Evolutionary conservation across 2,797 vertebrate genomes (phyloP), one percentile per base, ranked within the genome.

Genomic region (Bradypodion ventrale): DNA sequence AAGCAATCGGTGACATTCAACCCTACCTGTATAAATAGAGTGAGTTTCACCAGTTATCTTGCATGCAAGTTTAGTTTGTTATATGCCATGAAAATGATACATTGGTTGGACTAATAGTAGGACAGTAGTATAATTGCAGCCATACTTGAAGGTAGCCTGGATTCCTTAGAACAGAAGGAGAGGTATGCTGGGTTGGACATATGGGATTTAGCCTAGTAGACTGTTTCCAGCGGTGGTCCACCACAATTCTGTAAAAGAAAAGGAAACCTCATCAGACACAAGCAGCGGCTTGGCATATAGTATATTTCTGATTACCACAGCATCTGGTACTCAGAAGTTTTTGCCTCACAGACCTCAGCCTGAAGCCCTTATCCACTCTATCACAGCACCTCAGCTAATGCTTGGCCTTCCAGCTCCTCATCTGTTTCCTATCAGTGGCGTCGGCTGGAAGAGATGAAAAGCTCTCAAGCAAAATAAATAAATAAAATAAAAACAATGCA

Each of bases 341-440:
- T 29, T 75, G 60, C 79, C 73, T 72, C 40, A 15, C 56, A 70
- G 12, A 69, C 42, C 37, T 25, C 79, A 82, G 74, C 42, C 66
- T 60, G 65, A 72, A 85, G 44, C 56, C 70, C 84, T 85, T 76
- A 76, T 77, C 42, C 78, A n/a, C 10, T 74, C 77, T 78, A 85
- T 81, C 49, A 62, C 63, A 27, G 72, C 78, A 69, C 65, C 78
- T 85, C 32, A 2, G 32, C 42, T 81, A 40, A 70, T 13, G 42
- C 52, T 46, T 63, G 84, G 84, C 84, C 79, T 82, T 70, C 40
- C 79, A 81, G 78, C 29, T 32, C 52, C 52, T 85, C 84, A 77
- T 82, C 84, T 85, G 84, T 69, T 85, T 85, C 65, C 49, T 72
- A 85, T 85, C 84, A 77, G 60, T 80, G 62, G 37, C 40, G 29